Evolutionary conservation across 2,113 vertebrate genomes (phyloP).

Genomic region (Edolisoma coerulescens): DNA sequence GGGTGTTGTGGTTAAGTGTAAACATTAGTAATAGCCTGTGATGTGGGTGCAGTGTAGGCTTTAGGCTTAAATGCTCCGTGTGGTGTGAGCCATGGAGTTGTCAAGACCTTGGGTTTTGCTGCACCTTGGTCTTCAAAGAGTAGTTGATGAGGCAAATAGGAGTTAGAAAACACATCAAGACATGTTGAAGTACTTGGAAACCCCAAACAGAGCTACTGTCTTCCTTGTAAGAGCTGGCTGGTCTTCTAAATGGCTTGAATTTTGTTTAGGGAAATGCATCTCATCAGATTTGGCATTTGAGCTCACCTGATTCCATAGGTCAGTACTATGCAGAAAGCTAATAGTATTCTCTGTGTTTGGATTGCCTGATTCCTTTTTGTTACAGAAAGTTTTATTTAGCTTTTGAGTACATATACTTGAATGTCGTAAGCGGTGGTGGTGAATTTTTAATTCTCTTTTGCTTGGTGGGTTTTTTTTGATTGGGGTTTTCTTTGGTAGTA

Average conservation of each 20-base stretch:
- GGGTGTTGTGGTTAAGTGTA: background rate
- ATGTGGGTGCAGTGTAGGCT: background rate
- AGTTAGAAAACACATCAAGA: background rate
- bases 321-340: background rate
- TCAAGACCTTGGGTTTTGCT: background rate
- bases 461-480: background rate
- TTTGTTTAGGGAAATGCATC: background rate
- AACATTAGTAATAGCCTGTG: fast-evolving
- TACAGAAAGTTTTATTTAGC: background rate
- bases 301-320: background rate
- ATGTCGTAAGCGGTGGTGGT: background rate
- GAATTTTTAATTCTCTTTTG: background rate
- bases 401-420: background rate
- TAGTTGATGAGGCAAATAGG: background rate
- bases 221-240: background rate
- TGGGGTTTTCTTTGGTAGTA: background rate
- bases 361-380: background rate
- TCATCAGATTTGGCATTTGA: background rate
- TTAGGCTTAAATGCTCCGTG: background rate
- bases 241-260: background rate
- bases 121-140: background rate
- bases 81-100: fast-evolving
- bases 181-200: background rate
- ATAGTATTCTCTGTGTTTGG: background rate
- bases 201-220: background rate